Evolutionary conservation across 2,888 invertebrate species (phyloP), one percentile per base, ranked within the genome.

Genomic region (Acronicta aceris): DNA sequence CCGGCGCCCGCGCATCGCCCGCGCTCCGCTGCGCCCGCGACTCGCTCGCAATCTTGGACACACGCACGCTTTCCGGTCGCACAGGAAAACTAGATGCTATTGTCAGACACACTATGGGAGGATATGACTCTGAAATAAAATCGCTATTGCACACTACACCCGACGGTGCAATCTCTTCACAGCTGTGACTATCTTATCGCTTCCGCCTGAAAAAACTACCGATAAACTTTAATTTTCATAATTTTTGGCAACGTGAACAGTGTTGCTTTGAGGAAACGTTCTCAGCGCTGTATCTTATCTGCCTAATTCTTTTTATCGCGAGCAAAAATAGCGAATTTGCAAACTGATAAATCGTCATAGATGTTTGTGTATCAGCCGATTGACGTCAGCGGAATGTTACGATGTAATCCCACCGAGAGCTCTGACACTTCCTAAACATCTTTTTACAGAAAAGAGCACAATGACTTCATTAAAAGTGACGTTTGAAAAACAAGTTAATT

Each of bases 251-350:
- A 65, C 64, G 55, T 61, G 56, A 75, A 72, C 71, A 71, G 90
- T 91, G 90, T 91, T 87, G 89, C 91, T 85, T 88, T 82, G 89
- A 90, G 92, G 92, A 93, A 93, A 91, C 82, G 86, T 81, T 82
- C 78, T 80, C 73, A 64, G 50, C 50, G 57, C 40, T 60, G 69
- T 83, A 86, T 84, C 86, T 88, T 87, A 91, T 89, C 89, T 78
- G 58, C 54, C 70, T 81, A 79, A 85, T 81, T 65, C 76, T 71
- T 74, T 81, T 84, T 84, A 87, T 87, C 86, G 59, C 69, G 56
- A 59, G 79, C 83, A 69, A 88, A 88, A 89, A 87, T 83, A 84
- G 74, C 64, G 74, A 81, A 82, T 86, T 87, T 78, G 85, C 85
- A 75, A 79, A 73, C 78, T 81, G 85, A 87, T 87, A 87, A 79